phyloP scores from a whole-genome alignment of 2,113 vertebrate genomes.

The Pachyramphus minor region DNA sequence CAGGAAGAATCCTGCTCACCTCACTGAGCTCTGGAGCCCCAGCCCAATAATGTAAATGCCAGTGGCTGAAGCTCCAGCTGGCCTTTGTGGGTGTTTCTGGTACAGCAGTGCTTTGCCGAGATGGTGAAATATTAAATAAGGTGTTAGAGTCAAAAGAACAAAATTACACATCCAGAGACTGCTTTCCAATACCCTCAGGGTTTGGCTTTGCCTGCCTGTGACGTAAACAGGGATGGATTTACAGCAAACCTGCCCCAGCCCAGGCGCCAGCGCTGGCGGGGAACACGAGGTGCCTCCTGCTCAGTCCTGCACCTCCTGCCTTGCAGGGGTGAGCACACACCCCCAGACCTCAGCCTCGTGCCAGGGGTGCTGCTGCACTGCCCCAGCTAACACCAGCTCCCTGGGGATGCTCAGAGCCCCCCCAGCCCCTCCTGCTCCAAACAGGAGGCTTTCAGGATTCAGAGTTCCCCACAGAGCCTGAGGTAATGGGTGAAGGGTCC shows the following conservation, averaged over 20 bases:
- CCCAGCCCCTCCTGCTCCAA: background rate
- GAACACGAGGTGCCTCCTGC: background rate
- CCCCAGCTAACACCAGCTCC: accelerated
- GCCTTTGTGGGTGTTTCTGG: background rate
- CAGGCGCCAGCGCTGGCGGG: background rate
- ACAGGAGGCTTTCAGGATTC: background rate
- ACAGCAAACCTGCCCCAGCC: background rate
- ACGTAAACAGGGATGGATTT: background rate
- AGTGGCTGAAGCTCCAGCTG: background rate
- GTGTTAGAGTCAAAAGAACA: background rate
- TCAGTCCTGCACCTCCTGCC: background rate
- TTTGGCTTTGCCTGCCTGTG: background rate
- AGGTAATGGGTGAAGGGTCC: background rate
- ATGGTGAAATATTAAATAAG: background rate
- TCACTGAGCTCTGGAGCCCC: background rate
- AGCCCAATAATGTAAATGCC: background rate
- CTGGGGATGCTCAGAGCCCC: background rate
- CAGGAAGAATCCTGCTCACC: background rate
- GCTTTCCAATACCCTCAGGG: background rate
- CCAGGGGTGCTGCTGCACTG: background rate
- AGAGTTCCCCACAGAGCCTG: background rate
- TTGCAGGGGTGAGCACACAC: background rate
- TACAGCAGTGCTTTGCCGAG: background rate
- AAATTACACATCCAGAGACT: background rate
- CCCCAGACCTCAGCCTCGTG: background rate